Conservation (phyloP, 2,888 invertebrate species). For the Dasypolia templi region DNA sequence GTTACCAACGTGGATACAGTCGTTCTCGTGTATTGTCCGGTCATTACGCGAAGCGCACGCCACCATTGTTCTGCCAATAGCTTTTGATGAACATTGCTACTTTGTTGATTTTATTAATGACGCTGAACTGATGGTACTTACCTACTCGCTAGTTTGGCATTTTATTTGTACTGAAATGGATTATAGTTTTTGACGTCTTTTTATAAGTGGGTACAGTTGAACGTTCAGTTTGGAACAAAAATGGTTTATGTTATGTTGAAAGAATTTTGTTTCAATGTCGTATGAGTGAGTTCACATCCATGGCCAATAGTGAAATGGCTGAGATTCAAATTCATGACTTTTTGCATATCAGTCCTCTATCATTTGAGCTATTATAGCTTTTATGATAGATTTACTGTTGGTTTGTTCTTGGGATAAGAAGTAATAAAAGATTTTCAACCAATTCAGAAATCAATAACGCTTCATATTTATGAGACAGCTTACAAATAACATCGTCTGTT, state of each 20-base stretch:
- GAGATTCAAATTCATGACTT: not conserved
- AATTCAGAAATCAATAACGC: slow-evolving; percentile 3
- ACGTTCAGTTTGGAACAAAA: not conserved
- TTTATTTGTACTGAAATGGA: slow-evolving; percentile 27
- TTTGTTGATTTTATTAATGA: slow-evolving; percentile 83
- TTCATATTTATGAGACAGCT: slow-evolving; percentile 25
- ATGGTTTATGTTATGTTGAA: not conserved
- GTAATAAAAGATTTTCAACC: not conserved
- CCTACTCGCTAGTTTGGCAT: slow-evolving; percentile 60
- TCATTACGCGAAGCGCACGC: slow-evolving; percentile 68
- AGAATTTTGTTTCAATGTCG: not conserved
- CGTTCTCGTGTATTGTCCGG: slow-evolving; percentile 66
- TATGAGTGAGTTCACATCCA: no score
- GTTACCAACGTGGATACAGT: slow-evolving; percentile 11
- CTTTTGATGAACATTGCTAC: slow-evolving; percentile 82
- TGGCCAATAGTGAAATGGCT: no score
- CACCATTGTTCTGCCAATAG: slow-evolving; percentile 80
- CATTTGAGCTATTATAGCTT: no score
- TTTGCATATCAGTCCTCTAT: no score
- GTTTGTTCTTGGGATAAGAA: no score
- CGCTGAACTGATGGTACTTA: slow-evolving; percentile 64
- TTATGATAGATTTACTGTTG: no score
- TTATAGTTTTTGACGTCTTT: slow-evolving; percentile 20
- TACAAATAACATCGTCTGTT: slow-evolving; percentile 7
- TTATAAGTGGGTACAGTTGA: not conserved